A percentile compares a stretch with the other conserved stretches of the same genome.
Evolutionary conservation across 2,888 invertebrate genomes (phyloP).

Genomic region (Brenthis hecate): DNA sequence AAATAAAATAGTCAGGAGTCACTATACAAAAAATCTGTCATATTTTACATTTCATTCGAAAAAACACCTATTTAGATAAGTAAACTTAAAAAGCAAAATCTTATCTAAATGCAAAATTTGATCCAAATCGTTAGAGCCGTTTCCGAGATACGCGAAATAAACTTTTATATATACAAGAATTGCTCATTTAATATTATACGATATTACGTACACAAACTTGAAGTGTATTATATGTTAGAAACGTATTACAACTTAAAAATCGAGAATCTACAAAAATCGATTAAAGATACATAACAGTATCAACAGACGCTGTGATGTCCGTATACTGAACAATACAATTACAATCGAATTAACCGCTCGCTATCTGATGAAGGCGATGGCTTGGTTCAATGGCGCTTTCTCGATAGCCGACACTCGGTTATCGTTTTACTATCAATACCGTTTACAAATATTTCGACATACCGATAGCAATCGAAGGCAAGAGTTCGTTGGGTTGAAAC

Average conservation of each 20-base stretch:
- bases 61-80: no score
- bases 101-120: no score
- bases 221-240: no score
- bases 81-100: no score
- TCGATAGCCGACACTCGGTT: conserved; percentile 50
- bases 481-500: conserved; percentile 42
- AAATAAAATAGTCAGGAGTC: no score
- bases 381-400: conserved; percentile 58
- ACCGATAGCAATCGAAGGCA: conserved; percentile 60
- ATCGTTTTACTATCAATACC: conserved; percentile 67
- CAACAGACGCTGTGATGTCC: conserved; percentile 35
- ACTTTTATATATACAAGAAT: no score
- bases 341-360: conserved; percentile 52
- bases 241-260: not conserved
- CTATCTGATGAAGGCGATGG: conserved; percentile 53
- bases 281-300: conserved; percentile 18
- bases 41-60: no score
- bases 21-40: no score
- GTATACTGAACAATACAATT: conserved; percentile 49
- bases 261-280: conserved; percentile 11
- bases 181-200: no score
- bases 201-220: no score
- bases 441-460: conserved; percentile 80
- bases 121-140: no score
- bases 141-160: no score